Evolutionary conservation across 2,888 invertebrate species (phyloP).

Genomic region (Anthrax anthrax): DNA sequence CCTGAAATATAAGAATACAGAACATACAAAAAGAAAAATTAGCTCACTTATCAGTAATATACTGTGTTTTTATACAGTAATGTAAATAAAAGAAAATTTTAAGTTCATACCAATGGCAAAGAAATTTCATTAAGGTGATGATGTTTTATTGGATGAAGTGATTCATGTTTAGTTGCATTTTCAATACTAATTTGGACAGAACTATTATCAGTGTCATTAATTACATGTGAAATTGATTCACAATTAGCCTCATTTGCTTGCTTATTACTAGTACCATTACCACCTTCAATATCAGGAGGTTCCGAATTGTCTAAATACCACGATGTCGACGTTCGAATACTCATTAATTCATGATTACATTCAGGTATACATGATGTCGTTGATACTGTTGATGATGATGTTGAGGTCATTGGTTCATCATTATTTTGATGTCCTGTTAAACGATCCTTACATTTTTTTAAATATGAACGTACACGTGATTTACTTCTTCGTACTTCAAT

Average conservation of each 20-base stretch:
- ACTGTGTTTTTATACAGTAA: too few relatives aligned
- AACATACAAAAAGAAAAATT: slow-evolving; percentile 1
- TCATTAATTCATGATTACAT: slow-evolving; percentile 6
- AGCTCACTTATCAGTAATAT: slow-evolving; percentile 1
- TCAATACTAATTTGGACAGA: too few relatives aligned
- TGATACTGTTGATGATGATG: slow-evolving; percentile 5
- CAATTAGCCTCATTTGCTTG: not conserved
- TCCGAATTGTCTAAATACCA: slow-evolving; percentile 14
- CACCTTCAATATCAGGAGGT: slow-evolving; percentile 7
- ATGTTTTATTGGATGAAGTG: too few relatives aligned
- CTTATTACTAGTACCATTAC: not conserved
- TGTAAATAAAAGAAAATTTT: too few relatives aligned
- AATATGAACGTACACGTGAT: slow-evolving; percentile 33
- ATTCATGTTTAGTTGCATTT: too few relatives aligned
- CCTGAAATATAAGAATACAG: slow-evolving; percentile 13
- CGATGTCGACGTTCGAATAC: slow-evolving; percentile 9
- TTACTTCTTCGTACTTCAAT: slow-evolving; percentile 25
- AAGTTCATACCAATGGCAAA: too few relatives aligned
- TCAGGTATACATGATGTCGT: not conserved
- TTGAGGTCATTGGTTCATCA: not conserved
- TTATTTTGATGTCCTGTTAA: slow-evolving; percentile 24
- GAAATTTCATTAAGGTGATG: too few relatives aligned
- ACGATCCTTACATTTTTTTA: slow-evolving; percentile 32
- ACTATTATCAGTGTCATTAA: too few relatives aligned
- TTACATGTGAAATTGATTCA: not conserved